Percentiles rank a stretch among this genome's conserved stretches.
These are phyloP conservation scores for Petrolisthes cinctipes DNA, from an alignment of 2,888 invertebrate species.

Conservation along the genomic window DNA sequence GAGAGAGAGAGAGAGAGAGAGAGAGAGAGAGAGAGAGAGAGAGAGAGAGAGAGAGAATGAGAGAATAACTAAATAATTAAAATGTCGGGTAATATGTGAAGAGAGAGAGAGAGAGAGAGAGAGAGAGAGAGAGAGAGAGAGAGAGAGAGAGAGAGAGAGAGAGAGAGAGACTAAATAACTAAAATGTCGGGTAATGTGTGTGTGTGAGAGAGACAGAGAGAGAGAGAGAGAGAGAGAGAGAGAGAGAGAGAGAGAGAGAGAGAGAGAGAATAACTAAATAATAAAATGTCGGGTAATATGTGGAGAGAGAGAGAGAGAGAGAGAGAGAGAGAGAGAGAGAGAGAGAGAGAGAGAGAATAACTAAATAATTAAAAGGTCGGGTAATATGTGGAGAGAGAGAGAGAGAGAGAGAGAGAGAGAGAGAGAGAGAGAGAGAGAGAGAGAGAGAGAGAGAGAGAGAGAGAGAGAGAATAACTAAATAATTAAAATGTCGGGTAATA, in stretches of 20 bases:
- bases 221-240: neutral
- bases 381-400: neutral
- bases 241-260: neutral
- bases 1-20: constrained; percentile 22
- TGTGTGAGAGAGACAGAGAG: neutral
- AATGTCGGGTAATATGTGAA: constrained; percentile 1
- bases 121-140: constrained; percentile 9
- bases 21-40: constrained; percentile 7
- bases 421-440: constrained; percentile 18
- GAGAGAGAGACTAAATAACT: neutral
- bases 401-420: constrained; percentile 6
- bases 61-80: too few species aligned
- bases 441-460: neutral
- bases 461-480: too few species aligned
- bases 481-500: too few species aligned
- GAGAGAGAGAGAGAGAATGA: neutral
- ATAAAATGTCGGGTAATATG: neutral
- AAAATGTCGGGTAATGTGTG: neutral
- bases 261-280: neutral
- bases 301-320: constrained; percentile 1
- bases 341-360: neutral
- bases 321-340: constrained; percentile 5
- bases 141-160: constrained; percentile 19
- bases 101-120: neutral
- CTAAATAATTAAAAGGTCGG: neutral